Conservation (phyloP, 2,888 invertebrate species). For the Saturnia japonica region DNA sequence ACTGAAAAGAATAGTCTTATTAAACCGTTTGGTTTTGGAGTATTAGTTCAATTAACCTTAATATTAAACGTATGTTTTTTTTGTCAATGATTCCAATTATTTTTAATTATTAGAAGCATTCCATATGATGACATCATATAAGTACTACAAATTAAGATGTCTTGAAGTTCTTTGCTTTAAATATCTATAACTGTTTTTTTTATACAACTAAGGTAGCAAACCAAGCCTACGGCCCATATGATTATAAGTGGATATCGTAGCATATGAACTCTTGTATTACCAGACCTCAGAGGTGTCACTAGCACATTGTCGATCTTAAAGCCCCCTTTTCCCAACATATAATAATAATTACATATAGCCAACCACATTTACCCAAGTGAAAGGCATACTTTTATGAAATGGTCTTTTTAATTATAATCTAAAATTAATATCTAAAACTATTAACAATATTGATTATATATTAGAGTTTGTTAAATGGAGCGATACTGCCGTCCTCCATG, state of each 20-base stretch:
- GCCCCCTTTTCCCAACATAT: not conserved
- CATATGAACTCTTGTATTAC: too few species aligned
- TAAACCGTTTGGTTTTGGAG: not conserved
- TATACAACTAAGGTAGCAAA: too few species aligned
- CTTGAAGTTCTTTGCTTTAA: not conserved
- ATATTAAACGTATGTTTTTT: not conserved
- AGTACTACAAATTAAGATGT: not conserved
- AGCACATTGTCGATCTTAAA: too few species aligned
- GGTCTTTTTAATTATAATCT: slow-evolving; percentile 22
- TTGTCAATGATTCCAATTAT: not conserved
- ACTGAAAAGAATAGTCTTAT: not conserved
- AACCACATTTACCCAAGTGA: not conserved
- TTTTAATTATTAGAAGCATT: not conserved
- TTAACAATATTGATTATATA: slow-evolving; percentile 40
- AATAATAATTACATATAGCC: too few species aligned
- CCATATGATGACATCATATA: not conserved
- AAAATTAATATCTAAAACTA: slow-evolving; percentile 37
- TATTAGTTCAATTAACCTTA: slow-evolving; percentile 1
- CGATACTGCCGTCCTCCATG: slow-evolving; percentile 65
- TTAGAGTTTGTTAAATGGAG: slow-evolving; percentile 69
- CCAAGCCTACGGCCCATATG: too few species aligned
- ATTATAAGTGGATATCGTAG: too few species aligned
- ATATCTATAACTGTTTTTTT: not conserved
- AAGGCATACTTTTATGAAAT: not conserved
- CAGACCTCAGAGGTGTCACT: too few species aligned